A percentile compares a stretch with the other conserved stretches of the same genome.
phyloP scores from a whole-genome alignment of 2,113 vertebrate species.

The Bucco capensis region DNA sequence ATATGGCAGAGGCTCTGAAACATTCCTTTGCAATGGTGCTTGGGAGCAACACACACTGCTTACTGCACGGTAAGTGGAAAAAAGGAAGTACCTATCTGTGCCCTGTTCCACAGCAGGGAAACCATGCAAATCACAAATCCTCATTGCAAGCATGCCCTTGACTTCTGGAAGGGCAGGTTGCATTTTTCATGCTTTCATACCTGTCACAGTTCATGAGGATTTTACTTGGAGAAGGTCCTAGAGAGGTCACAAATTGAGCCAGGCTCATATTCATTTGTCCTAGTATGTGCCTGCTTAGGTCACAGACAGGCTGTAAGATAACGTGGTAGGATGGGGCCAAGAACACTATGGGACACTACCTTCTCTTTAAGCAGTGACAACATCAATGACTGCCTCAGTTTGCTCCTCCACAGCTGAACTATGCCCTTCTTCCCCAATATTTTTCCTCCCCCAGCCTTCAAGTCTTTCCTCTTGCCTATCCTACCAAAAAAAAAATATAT shows the following conservation, averaged over 20 bases:
- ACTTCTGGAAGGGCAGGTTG: neutral
- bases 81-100: accelerated
- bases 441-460: neutral
- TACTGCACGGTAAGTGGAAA: neutral
- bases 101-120: neutral
- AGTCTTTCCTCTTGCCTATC: neutral
- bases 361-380: neutral
- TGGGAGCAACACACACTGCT: neutral
- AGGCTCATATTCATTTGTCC: neutral
- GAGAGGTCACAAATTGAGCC: neutral
- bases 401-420: neutral
- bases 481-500: neutral
- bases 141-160: neutral
- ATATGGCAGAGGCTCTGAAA: neutral
- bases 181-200: neutral
- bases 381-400: neutral
- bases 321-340: accelerated
- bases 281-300: accelerated
- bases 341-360: neutral
- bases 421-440: neutral
- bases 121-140: neutral
- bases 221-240: neutral
- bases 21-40: accelerated
- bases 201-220: neutral
- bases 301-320: neutral